phyloP scores from a whole-genome alignment of 2,888 invertebrate genomes.

The Dendrolimus pini region DNA sequence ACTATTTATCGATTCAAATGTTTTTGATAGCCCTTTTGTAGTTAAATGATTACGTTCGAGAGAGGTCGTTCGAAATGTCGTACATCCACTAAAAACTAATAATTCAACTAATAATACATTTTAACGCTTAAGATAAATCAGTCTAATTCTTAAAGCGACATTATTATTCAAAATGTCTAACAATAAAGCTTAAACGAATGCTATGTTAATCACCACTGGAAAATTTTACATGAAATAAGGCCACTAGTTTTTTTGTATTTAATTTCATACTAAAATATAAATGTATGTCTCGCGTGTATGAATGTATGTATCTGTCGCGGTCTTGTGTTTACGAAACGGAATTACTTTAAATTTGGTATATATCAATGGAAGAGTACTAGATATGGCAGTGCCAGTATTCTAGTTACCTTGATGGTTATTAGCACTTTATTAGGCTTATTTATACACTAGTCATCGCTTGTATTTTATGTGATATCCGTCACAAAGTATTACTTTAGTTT shows the following conservation, averaged over 20 bases:
- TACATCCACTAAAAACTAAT: constrained; percentile 52
- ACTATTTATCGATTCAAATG: neutral
- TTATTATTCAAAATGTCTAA: constrained; percentile 53
- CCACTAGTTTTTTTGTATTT: constrained; percentile 41
- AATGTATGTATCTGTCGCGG: too few relatives aligned
- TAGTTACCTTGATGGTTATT: too few relatives aligned
- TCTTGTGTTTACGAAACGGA: too few relatives aligned
- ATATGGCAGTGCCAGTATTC: too few relatives aligned
- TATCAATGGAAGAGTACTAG: too few relatives aligned
- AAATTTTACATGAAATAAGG: constrained; percentile 58
- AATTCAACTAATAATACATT: constrained; percentile 66
- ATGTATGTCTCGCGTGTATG: too few relatives aligned
- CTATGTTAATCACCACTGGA: constrained; percentile 62
- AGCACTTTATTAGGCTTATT: too few relatives aligned
- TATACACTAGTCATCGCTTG: too few relatives aligned
- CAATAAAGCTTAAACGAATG: constrained; percentile 70
- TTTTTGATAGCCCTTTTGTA: neutral
- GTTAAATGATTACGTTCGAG: constrained; percentile 3
- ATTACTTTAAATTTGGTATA: too few relatives aligned
- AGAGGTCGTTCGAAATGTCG: constrained; percentile 48
- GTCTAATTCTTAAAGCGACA: constrained; percentile 76
- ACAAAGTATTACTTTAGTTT: too few relatives aligned
- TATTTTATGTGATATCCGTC: too few relatives aligned
- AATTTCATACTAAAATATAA: constrained; percentile 24
- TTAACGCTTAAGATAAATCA: constrained; percentile 75